Conservation (phyloP, 2,113 vertebrate genomes). For the Ellobius talpinus region DNA sequence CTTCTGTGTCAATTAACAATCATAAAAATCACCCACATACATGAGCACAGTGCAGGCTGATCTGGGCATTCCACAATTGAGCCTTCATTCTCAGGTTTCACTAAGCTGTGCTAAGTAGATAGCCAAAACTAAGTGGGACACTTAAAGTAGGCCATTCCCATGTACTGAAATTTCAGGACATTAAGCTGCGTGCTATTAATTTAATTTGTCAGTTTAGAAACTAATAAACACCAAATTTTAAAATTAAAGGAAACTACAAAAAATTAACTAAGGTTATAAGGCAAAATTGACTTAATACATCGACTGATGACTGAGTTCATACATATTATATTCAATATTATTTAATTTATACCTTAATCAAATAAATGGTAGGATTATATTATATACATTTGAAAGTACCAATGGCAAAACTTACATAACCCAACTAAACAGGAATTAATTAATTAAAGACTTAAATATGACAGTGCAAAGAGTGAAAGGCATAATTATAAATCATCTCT, state of each 20-base stretch:
- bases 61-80: neutral
- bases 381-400: neutral
- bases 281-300: neutral
- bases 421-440: neutral
- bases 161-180: neutral
- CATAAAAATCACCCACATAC: no score
- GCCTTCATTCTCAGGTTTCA: no score
- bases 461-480: fast-evolving
- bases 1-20: no score
- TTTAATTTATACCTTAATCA: neutral
- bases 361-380: neutral
- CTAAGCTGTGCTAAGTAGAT: neutral
- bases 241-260: neutral
- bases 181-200: neutral
- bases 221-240: neutral
- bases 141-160: neutral
- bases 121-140: neutral
- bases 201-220: neutral
- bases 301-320: neutral
- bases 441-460: neutral
- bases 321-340: no score
- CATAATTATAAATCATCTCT: neutral
- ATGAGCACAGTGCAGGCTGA: neutral
- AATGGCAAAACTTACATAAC: neutral
- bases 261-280: neutral